Evolutionary conservation across 2,113 vertebrate species (phyloP), one percentile per base, ranked within the genome.

Genomic region (Calypte anna): DNA sequence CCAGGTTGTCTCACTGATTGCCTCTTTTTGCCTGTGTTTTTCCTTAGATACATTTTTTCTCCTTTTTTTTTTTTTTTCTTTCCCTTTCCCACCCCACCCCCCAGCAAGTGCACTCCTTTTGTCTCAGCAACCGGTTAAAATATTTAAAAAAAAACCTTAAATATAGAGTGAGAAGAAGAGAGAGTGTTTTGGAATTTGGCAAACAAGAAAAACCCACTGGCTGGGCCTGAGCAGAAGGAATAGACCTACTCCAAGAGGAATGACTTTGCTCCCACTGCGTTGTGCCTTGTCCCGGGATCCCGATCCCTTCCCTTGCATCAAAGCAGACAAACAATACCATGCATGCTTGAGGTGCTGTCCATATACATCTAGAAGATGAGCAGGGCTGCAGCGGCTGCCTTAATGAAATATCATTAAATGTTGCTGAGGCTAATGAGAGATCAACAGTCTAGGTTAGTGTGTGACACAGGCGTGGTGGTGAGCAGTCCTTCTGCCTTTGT

Each of bases 401-500:
- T 85, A 82, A 61, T 69, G 89, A 95, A 77, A 92, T 68, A 78
- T 90, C 15, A 5, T 63, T 95, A 90, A 59, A n/a, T 40, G 92
- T 77, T 40, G 82, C 80, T 63, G 86, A 93, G 72, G 93, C 90
- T 84, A 95, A 96, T 70, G 97, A 96, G 96, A 97, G 97, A 68
- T 81, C 77, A 86, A 86, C 79, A 94, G 68, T 94, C 86, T 93
- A 86, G 53, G 43, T 85, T 77, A 79, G 69, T 53, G 77, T 78
- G 92, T 82, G 91, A 94, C 96, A 91, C 81, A 86, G 95, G 91
- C 89, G 90, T 82, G 94, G 92, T 58, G 72, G 92, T 88, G 87
- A 91, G 91, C 93, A 72, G 86, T 94, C 96, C 44, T 91, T 85
- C 95, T 85, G 88, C 94, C 90, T 96, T 57, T n/a, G 70, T 7